A percentile compares a stretch with the other conserved stretches of the same genome.
These are phyloP conservation scores for Damaliscus lunatus DNA, from an alignment of 2,113 vertebrate species.

Conservation along the genomic window DNA sequence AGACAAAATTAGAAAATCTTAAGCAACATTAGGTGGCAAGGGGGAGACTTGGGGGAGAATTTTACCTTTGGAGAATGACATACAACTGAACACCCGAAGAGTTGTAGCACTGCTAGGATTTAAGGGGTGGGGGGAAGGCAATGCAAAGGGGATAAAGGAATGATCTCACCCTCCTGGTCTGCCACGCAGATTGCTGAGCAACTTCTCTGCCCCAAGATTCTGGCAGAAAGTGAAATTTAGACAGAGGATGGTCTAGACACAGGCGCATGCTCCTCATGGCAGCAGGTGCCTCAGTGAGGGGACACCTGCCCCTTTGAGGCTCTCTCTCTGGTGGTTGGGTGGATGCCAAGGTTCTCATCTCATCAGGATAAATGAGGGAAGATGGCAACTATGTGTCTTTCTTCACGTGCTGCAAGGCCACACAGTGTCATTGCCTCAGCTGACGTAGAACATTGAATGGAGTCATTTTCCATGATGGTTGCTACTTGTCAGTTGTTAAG, in stretches of 20 bases:
- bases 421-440: fast-evolving
- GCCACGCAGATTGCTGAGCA: neutral
- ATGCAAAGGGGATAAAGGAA: neutral
- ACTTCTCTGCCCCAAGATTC: neutral
- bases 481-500: neutral
- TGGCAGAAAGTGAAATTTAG: neutral
- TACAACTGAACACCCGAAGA: neutral
- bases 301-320: neutral
- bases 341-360: neutral
- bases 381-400: neutral
- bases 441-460: neutral
- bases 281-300: neutral
- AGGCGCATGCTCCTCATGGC: neutral
- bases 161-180: neutral
- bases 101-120: neutral
- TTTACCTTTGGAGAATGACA: neutral
- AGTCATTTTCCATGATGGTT: neutral
- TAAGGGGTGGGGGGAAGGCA: neutral
- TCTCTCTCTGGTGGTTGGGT: neutral
- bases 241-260: neutral
- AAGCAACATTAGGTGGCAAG: neutral
- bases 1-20: neutral
- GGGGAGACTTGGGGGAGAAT: neutral
- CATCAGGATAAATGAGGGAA: neutral
- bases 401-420: neutral